phyloP scores from a whole-genome alignment of 2,888 invertebrate species.

The Sinotaia quadrata region DNA sequence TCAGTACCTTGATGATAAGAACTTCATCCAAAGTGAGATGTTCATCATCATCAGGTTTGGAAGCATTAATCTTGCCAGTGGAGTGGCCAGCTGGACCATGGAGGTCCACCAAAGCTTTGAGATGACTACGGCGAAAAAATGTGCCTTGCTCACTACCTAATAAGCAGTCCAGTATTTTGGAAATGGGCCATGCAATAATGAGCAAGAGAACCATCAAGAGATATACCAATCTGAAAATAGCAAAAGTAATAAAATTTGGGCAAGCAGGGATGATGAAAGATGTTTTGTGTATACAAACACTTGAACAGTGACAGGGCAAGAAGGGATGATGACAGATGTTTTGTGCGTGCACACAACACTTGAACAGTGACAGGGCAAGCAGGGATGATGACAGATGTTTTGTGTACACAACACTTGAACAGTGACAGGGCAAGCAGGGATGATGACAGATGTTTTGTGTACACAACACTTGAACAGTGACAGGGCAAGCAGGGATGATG shows the following conservation, averaged over 20 bases:
- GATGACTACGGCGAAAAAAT: constrained; percentile 66
- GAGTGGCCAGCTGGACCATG: constrained; percentile 52
- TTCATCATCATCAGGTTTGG: constrained; percentile 36
- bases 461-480: no score
- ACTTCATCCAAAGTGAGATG: constrained; percentile 66
- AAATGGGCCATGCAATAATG: constrained; percentile 68
- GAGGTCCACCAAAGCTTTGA: constrained; percentile 69
- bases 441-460: no score
- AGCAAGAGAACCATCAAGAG: constrained; percentile 66
- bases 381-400: no score
- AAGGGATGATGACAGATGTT: no score
- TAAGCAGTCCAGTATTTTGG: constrained; percentile 68
- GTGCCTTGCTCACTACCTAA: constrained; percentile 67
- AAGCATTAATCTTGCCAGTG: background rate
- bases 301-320: no score
- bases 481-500: no score
- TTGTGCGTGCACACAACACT: no score
- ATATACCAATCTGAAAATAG: constrained; percentile 63
- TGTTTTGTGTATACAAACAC: no score
- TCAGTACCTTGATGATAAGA: constrained; percentile 66
- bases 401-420: no score
- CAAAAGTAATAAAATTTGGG: background rate
- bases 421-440: no score
- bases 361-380: no score
- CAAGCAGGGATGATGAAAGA: background rate